A percentile compares a stretch with the other conserved stretches of the same genome.
Evolutionary conservation across 2,113 vertebrate genomes (phyloP).

Genomic region (Alaudala cheleensis): DNA sequence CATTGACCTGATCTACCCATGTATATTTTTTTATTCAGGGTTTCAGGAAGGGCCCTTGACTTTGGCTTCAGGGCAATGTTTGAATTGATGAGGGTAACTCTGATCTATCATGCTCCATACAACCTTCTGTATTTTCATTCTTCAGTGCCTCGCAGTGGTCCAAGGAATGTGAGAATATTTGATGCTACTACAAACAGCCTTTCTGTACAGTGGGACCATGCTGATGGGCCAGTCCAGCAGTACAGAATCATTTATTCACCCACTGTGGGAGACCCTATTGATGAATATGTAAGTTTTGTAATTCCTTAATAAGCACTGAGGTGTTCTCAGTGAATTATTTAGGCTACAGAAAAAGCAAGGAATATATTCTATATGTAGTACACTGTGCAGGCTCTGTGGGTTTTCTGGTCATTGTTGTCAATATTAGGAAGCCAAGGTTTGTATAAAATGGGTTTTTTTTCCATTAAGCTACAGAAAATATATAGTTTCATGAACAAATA

Average conservation of each 20-base stretch:
- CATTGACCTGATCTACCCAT: background rate
- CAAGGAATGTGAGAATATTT: slow-evolving; percentile 90
- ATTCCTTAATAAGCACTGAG: background rate
- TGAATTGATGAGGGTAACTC: background rate
- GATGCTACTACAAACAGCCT: slow-evolving; percentile 92
- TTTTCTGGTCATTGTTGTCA: background rate
- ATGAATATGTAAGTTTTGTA: slow-evolving; percentile 87
- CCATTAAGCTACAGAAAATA: background rate
- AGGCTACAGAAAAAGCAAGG: background rate
- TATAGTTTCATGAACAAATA: background rate
- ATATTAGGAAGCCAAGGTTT: background rate
- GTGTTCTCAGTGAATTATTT: background rate
- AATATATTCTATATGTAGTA: background rate
- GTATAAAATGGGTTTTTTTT: background rate
- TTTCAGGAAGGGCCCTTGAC: background rate
- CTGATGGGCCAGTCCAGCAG: slow-evolving; percentile 92
- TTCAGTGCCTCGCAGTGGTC: slow-evolving; percentile 89
- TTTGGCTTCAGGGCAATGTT: background rate
- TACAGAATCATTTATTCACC: slow-evolving; percentile 91
- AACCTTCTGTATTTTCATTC: background rate
- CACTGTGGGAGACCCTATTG: slow-evolving; percentile 87
- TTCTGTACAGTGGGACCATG: slow-evolving; percentile 93
- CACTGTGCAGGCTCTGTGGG: background rate
- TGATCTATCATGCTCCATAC: background rate
- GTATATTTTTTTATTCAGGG: background rate